Evolutionary conservation across 2,888 invertebrate species (phyloP), one percentile per base, ranked within the genome.

Genomic region (Vannuccia rotundouncinata): DNA sequence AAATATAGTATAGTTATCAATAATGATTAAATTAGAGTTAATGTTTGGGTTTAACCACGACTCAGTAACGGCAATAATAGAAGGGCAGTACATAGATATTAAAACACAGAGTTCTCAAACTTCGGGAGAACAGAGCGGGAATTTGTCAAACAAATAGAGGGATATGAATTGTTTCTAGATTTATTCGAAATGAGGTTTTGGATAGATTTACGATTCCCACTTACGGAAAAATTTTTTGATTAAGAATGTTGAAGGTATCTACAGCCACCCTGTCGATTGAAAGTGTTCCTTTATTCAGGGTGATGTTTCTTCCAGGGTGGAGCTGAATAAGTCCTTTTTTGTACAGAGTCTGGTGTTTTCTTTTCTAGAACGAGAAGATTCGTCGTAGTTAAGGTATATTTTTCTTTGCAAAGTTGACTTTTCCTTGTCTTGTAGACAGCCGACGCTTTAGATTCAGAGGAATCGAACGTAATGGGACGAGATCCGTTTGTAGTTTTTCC

Each of bases 211-310:
- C n/a, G n/a, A n/a, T n/a, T n/a, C n/a, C n/a, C n/a, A n/a, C n/a
- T n/a, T n/a, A n/a, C n/a, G n/a, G n/a, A n/a, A n/a, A n/a, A n/a
- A n/a, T n/a, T n/a, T n/a, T n/a, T n/a, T n/a, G n/a, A n/a, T n/a
- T n/a, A n/a, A n/a, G n/a, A n/a, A n/a, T n/a, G n/a, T n/a, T n/a
- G n/a, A n/a, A 66, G 22, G 66, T 66, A 66, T 66, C 66, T 66
- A 66, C 22, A 66, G 66, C 25, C 66, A 66, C 66, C 66, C 66
- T 27, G 66, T 66, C 66, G 66, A 66, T 66, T 17, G 66, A 66
- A 22, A 66, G 66, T 66, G 66, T 66, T 66, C 66, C 66, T 66
- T 66, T 66, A 66, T 66, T 66, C 66, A 66, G 66, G 66, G 66
- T 66, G 66, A 66, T 66, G 66, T 66, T 66, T 66, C 25, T 66